Evolutionary conservation across 2,888 invertebrate genomes (phyloP).

Genomic region (Lepidonotus clava): DNA sequence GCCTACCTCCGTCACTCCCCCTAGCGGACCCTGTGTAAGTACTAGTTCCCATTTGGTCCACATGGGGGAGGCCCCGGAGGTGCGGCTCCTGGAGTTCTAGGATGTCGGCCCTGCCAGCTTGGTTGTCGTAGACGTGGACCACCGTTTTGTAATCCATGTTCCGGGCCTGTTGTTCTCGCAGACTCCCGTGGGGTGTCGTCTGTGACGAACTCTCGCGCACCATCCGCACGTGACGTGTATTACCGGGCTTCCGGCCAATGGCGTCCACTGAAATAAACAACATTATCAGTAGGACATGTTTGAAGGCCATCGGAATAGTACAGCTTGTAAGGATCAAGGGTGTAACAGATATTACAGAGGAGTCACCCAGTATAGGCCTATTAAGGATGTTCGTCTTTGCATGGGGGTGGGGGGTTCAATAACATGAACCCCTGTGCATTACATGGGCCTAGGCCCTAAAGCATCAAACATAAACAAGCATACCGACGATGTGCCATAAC

Average conservation of each 20-base stretch:
- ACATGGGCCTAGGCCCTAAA: no score
- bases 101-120: conserved; percentile 37
- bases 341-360: no score
- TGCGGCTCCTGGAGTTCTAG: conserved; percentile 42
- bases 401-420: no score
- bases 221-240: conserved; percentile 52
- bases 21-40: background rate
- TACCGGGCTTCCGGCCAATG: conserved; percentile 13
- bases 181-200: conserved; percentile 61
- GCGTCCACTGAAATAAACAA: conserved; percentile 13
- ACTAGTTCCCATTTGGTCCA: background rate
- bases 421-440: no score
- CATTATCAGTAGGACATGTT: background rate
- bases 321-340: no score
- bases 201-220: conserved; percentile 63
- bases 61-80: background rate
- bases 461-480: no score
- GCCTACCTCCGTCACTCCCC: background rate
- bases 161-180: background rate
- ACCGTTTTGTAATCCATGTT: conserved; percentile 55
- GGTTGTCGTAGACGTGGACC: conserved; percentile 56
- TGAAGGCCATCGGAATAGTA: no score
- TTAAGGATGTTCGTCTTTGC: no score
- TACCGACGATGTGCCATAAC: background rate
- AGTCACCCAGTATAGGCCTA: no score